Conservation (phyloP, 2,113 vertebrate genomes). For the Corythoichthys intestinalis region DNA sequence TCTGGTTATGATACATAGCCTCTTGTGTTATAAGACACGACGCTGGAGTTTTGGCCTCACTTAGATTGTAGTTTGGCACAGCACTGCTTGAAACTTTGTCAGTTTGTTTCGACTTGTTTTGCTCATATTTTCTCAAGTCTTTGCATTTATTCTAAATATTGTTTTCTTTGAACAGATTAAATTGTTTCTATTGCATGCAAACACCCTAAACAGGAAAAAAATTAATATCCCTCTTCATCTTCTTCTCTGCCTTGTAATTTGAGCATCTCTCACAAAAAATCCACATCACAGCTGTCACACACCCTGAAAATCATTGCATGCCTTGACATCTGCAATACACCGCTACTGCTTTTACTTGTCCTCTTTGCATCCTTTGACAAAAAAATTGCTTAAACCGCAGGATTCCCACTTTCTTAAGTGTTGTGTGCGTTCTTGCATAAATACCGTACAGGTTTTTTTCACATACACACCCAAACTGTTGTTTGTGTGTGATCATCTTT, state of each 20-base stretch:
- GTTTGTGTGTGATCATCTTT: constrained; percentile 26
- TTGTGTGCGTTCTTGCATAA: constrained; percentile 30
- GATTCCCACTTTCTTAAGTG: constrained; percentile 32
- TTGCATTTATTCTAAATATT: no score
- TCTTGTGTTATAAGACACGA: not conserved
- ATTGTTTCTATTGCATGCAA: constrained; percentile 55
- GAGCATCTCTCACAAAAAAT: constrained; percentile 35
- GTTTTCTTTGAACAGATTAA: not conserved
- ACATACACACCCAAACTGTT: constrained; percentile 17
- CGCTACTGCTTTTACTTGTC: constrained; percentile 39
- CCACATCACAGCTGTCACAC: constrained; percentile 66
- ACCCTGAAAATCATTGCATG: constrained; percentile 63
- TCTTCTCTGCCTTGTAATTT: constrained; percentile 67
- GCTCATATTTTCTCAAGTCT: not conserved
- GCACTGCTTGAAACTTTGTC: not conserved
- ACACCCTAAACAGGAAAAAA: constrained; percentile 57
- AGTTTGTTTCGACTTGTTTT: not conserved
- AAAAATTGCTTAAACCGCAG: constrained; percentile 38
- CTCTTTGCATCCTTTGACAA: constrained; percentile 45
- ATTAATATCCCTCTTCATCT: constrained; percentile 37
- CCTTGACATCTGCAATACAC: constrained; percentile 51
- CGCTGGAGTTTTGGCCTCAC: constrained; percentile 13
- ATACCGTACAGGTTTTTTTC: constrained; percentile 39
- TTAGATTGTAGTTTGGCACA: constrained; percentile 43
- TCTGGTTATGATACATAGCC: constrained; percentile 25